Base-by-base conservation (phyloP, 2,113 vertebrate species). In the Callipepla squamata region DNA sequence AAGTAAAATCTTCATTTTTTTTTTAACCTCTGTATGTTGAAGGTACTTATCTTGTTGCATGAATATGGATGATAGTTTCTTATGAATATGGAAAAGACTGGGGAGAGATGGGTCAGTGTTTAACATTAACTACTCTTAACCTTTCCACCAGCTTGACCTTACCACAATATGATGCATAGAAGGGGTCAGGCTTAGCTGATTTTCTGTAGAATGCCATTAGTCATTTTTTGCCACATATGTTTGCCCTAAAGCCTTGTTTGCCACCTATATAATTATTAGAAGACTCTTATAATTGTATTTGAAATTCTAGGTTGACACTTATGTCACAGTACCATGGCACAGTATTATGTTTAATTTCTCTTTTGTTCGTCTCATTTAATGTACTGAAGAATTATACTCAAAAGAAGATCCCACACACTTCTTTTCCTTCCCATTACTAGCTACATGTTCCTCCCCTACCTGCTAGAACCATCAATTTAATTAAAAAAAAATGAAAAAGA, bases 231-330 rank as follows among this genome's bases (percentile, higher is more conserved):
- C 93, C 79, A 95, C 93, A n/a, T 81, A 89, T 72, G 63, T 95
- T 96, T 95, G 96, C 94, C 97, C 97, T 84, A 62, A 86, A 94
- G 93, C 89, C 96, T 97, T 97, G 91, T 97, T 97, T 98, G 97
- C 96, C 95, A 96, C 95, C 96, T 97, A 90, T 97, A 96, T 97
- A 97, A 97, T 98, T 97, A 98, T 98, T 97, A 97, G 97, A 97
- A 98, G 96, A 96, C 94, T 97, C 95, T 96, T 96, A 93, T 97
- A 97, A 97, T 97, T 98, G 96, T 97, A 97, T 97, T 98, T 97
- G 97, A 98, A 97, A 97, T 97, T 97, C 96, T 80, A 95, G 95
- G 94, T 90, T 94, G 97, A 96, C 97, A 96, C 74, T 38, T 70
- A 77, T 95, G 97, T 96, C 97, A 95, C 66, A 91, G 97, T 93